Percentiles rank a stretch among this genome's conserved stretches.
Conservation (phyloP, 2,113 vertebrate genomes). For the Phasianus colchicus region DNA sequence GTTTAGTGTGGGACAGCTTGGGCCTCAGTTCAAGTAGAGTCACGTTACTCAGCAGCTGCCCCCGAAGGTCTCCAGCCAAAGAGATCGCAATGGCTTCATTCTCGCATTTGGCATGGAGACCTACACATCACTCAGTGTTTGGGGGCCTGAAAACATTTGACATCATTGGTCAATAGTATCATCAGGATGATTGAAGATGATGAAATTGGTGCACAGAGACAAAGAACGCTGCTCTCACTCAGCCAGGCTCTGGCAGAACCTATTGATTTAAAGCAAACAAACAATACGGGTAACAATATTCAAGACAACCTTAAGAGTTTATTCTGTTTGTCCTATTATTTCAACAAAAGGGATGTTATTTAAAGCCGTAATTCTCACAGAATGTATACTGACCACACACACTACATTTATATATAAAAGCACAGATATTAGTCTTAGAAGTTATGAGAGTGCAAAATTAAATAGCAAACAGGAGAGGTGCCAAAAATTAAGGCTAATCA, state of each 20-base stretch:
- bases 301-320: not conserved
- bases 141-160: not conserved
- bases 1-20: not conserved
- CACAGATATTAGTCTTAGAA: not conserved
- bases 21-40: not conserved
- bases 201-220: slow-evolving; percentile 9
- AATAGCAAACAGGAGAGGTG: not conserved
- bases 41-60: not conserved
- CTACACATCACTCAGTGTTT: fast-evolving
- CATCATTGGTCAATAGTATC: not conserved
- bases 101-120: not conserved
- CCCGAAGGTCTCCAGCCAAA: not conserved
- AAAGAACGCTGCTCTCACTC: not conserved
- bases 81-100: not conserved
- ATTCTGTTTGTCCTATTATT: not conserved
- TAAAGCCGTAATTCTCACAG: not conserved
- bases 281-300: not conserved
- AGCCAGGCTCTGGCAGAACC: not conserved
- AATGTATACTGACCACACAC: not conserved
- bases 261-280: slow-evolving; percentile 23
- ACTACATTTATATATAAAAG: not conserved
- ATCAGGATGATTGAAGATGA: not conserved
- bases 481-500: not conserved
- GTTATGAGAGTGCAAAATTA: not conserved
- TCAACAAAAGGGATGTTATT: slow-evolving; percentile 1